Evolutionary conservation across 2,888 invertebrate genomes (phyloP).

Genomic region (Chaitophorus viminalis): DNA sequence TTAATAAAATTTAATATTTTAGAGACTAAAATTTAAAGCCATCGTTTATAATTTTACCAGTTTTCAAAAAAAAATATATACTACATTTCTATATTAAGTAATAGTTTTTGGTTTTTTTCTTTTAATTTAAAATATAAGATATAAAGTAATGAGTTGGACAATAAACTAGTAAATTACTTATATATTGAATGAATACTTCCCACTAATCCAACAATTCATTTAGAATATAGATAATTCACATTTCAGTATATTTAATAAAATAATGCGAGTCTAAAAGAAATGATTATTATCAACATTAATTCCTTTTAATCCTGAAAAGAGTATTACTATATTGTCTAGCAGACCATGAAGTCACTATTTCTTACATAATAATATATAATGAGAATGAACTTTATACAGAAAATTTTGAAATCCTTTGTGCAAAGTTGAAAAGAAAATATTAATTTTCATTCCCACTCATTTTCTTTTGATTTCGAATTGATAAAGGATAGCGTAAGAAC

Average conservation of each 20-base stretch:
- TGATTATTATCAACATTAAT: background rate
- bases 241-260: background rate
- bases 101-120: no score
- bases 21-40: no score
- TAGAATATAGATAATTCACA: background rate
- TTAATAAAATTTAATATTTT: no score
- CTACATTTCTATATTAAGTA: no score
- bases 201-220: background rate
- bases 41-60: no score
- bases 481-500: background rate
- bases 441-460: background rate
- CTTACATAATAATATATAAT: slow-evolving; percentile 4
- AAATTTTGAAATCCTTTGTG: slow-evolving; percentile 20
- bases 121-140: no score
- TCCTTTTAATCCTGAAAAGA: background rate
- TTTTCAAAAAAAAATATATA: no score
- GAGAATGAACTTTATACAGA: slow-evolving; percentile 18
- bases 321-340: background rate
- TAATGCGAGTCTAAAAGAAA: background rate
- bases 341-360: background rate
- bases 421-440: slow-evolving; percentile 9
- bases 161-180: no score
- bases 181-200: no score
- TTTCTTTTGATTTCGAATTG: background rate
- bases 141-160: no score